Conservation (phyloP, 2,113 vertebrate genomes). For the Forbesichthys papilliferus region DNA sequence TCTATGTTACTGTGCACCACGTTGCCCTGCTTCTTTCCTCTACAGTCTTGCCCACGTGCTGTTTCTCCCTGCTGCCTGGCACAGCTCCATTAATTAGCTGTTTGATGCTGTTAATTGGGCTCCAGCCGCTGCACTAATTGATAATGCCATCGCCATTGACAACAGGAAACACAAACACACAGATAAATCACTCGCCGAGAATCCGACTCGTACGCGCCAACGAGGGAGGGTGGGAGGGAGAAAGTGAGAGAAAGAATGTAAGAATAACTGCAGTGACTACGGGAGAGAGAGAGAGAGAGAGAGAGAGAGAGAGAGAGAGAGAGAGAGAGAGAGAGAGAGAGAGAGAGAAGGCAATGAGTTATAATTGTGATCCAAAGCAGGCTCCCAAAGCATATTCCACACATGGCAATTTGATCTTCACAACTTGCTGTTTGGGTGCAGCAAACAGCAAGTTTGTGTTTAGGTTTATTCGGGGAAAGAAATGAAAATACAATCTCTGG, state of each 20-base stretch:
- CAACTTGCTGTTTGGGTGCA: constrained; percentile 5
- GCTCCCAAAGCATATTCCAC: constrained; percentile 45
- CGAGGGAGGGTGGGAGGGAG: constrained; percentile 44
- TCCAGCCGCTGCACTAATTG: constrained; percentile 84
- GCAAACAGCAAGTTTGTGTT: constrained; percentile 53
- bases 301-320: neutral
- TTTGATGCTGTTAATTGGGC: constrained; percentile 86
- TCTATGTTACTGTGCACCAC: no score
- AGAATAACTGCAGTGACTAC: constrained; percentile 19
- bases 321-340: constrained; percentile 33
- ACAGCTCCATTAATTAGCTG: constrained; percentile 82
- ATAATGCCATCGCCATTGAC: constrained; percentile 79
- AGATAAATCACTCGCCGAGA: constrained; percentile 56
- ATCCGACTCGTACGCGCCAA: constrained; percentile 61
- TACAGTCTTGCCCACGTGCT: constrained; percentile 34
- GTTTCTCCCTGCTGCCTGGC: constrained; percentile 70
- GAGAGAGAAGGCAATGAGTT: constrained; percentile 1
- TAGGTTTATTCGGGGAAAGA: constrained; percentile 58
- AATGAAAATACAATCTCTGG: constrained; percentile 73
- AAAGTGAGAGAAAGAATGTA: constrained; percentile 37
- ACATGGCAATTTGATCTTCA: constrained; percentile 53
- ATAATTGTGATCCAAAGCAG: constrained; percentile 32
- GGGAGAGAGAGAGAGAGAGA: constrained; percentile 22
- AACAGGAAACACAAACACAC: constrained; percentile 74
- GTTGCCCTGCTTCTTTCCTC: neutral